Evolutionary conservation across 2,113 vertebrate species (phyloP), one percentile per base, ranked within the genome.

Genomic region (Pelvicachromis taeniatus): DNA sequence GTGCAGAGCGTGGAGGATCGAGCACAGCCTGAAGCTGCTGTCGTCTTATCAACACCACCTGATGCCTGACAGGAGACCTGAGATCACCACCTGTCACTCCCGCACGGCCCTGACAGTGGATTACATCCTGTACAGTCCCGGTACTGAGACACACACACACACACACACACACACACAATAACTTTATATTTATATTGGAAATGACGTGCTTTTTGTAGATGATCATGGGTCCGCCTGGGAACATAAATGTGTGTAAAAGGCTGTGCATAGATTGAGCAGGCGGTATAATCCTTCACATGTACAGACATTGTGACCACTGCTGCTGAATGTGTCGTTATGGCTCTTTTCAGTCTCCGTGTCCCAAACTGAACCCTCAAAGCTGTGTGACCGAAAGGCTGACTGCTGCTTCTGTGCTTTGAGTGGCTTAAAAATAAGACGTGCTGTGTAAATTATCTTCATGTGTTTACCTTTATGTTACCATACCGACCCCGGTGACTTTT

Each of bases 11-110:
- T 70, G 65, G 65, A 91, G 93, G 52, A 84, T 99, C 33, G 94
- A 93, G 38, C 99, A 99, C 87, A 54, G 77, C 29, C 95, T 99
- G 80, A 97, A 94, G 82, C 95, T 99, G 83, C 97, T 95, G 17
- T 99, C 99, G 7, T 97, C 96, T 3, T 99, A 99, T 82, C 96
- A 95, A 7, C 98, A 99, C 91, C 96, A 90, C 85, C 90, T 97
- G 78, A 91, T 90, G 89, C 96, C 95, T 78, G 97, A 95, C 16
- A 95, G 97, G 5, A 52, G 95, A 17, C 96, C 97, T n/a, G 99
- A 99, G 94, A 96, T 99, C 94, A 99, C 98, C 19, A 99, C 98
- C 38, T 98, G 96, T 81, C 98, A 99, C 89, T 98, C 98, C 6
- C 95, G 94, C 89, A 97, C 97, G 1, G 97, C 98, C 91, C 92